phyloP scores from a whole-genome alignment of 2,113 vertebrate genomes.

The Dipodomys stephensi region DNA sequence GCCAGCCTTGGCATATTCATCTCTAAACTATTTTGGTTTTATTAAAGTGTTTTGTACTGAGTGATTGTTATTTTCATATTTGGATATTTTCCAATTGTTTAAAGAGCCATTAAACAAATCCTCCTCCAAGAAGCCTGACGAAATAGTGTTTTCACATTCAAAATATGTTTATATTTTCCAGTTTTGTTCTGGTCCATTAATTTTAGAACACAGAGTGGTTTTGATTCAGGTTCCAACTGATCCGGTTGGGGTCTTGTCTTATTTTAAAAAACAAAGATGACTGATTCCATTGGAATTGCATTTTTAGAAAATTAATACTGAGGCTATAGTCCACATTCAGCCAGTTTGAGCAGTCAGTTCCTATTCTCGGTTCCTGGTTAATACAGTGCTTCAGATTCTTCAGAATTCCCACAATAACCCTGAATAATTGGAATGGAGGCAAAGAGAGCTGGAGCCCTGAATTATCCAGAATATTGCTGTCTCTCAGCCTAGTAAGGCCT shows the following conservation, averaged over 20 bases:
- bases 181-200: constrained; percentile 71
- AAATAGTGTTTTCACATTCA: constrained; percentile 67
- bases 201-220: constrained; percentile 61
- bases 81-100: constrained; percentile 46
- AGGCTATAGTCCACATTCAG: background rate
- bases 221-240: constrained; percentile 60
- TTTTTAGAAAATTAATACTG: constrained; percentile 65
- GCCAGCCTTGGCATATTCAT: background rate
- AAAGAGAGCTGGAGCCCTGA: background rate
- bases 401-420: constrained; percentile 63
- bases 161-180: constrained; percentile 67
- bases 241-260: constrained; percentile 55
- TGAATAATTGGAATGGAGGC: constrained; percentile 41
- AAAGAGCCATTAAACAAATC: constrained; percentile 52
- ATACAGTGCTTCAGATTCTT: constrained; percentile 9
- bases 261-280: constrained; percentile 71
- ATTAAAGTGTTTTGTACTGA: constrained; percentile 51
- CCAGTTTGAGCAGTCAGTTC: background rate
- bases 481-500: constrained; percentile 25
- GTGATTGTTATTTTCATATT: constrained; percentile 61
- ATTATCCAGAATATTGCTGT: constrained; percentile 28
- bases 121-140: constrained; percentile 26
- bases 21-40: constrained; percentile 49
- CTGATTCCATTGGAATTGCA: constrained; percentile 48
- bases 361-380: constrained; percentile 27